Evolutionary conservation across 2,113 vertebrate genomes (phyloP), one percentile per base, ranked within the genome.

Genomic region (Stegastes partitus): DNA sequence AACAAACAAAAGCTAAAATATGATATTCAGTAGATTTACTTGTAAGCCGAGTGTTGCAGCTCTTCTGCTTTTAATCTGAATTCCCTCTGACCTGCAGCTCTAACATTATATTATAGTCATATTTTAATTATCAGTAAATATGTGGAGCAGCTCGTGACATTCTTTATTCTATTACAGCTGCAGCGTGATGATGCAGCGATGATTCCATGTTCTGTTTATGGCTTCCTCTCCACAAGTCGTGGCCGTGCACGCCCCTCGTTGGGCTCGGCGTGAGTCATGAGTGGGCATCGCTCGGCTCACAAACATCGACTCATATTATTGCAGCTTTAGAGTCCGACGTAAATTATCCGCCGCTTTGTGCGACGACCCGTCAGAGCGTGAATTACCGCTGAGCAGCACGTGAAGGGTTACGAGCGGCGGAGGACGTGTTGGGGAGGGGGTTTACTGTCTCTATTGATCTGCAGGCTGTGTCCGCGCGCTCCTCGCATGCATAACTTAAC

Each of bases 371-470:
- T 34, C 31, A 34, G 31, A 9, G 31, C 6, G 7, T 34, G 31
- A 51, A 42, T 69, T 8, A 58, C 26, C 5, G 25, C 28, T n/a
- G 5, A 63, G 39, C 22, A 51, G 65, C 47, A 0, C 11, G 19
- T 0, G 8, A 57, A 23, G 74, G 44, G 78, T 85, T 82, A 83
- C 50, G 11, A 53, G 26, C 26, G 5, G 2, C 26, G 5, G 2
- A 28, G 26, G 26, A 28, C n/a, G 26, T 28, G 3, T 7, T 6
- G 2, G n/a, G 11, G 1, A 31, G 34, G 12, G 66, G 61, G 51
- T 5, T 56, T 25, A 31, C 50, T 18, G 66, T 42, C 4, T 42
- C 39, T 73, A 89, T 92, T 91, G 89, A 93, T 86, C 87, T 63
- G 72, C 68, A 58, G 51, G 26, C 28, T 76, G 34, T 73, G 1